Conservation (phyloP, 2,113 vertebrate genomes). For the Brachyhypopomus gauderio region DNA sequence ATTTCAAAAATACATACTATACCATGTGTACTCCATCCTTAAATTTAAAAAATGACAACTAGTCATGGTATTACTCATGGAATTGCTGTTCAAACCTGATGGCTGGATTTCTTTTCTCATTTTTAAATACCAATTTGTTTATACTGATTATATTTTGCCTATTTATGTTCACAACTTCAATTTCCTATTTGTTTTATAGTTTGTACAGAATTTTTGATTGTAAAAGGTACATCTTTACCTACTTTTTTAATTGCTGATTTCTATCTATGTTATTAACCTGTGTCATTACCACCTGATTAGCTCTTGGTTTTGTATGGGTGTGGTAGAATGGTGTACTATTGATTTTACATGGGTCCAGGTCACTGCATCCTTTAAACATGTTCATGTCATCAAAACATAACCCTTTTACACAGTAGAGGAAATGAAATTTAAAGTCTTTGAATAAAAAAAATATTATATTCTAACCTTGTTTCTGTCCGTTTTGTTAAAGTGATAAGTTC, state of each 20-base stretch:
- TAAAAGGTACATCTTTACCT: slow-evolving; percentile 27
- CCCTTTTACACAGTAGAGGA: slow-evolving; percentile 75
- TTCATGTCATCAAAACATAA: slow-evolving; percentile 64
- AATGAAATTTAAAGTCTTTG: slow-evolving; percentile 65
- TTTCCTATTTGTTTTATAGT: slow-evolving; percentile 40
- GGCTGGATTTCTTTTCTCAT: slow-evolving; percentile 45
- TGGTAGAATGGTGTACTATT: slow-evolving; percentile 50
- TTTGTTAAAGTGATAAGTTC: not conserved
- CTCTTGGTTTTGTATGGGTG: slow-evolving; percentile 55
- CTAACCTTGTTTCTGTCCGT: slow-evolving; percentile 14
- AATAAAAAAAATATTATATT: slow-evolving; percentile 66
- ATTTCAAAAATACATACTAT: slow-evolving; percentile 44
- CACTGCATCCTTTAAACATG: slow-evolving; percentile 33
- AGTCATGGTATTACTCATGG: slow-evolving; percentile 53
- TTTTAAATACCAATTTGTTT: slow-evolving; percentile 51
- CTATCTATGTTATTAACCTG: slow-evolving; percentile 14
- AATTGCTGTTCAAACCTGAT: slow-evolving; percentile 46
- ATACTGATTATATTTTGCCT: slow-evolving; percentile 54
- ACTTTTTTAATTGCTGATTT: slow-evolving; percentile 38
- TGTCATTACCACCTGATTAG: slow-evolving; percentile 12
- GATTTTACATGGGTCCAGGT: slow-evolving; percentile 49
- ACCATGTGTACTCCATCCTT: slow-evolving; percentile 51
- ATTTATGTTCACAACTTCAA: slow-evolving; percentile 39
- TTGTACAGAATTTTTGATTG: slow-evolving; percentile 39
- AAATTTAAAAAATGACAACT: slow-evolving; percentile 11